Conservation (phyloP, 2,888 invertebrate genomes). For the Bugulina stolonifera region DNA sequence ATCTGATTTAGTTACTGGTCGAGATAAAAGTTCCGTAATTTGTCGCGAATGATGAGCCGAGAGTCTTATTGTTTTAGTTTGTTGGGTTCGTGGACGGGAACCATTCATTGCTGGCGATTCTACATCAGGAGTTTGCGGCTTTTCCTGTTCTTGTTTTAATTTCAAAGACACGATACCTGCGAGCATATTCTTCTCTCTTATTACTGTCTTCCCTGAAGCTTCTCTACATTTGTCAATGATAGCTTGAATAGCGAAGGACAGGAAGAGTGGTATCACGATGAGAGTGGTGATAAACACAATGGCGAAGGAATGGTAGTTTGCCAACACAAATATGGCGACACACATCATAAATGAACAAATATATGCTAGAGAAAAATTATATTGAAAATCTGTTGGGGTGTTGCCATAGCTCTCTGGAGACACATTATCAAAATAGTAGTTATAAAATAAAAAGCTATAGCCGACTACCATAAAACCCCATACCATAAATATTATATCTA, state of each 20-base stretch:
- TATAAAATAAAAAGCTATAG: background rate
- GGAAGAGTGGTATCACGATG: conserved; percentile 3
- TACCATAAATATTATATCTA: conserved; percentile 2
- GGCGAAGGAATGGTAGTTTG: conserved; percentile 11
- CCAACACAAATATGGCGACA: background rate
- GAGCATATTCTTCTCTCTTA: background rate
- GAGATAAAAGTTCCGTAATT: background rate
- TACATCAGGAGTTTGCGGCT: background rate
- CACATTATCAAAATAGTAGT: background rate
- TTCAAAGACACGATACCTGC: conserved; percentile 18
- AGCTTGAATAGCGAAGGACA: conserved; percentile 9
- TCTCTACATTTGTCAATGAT: conserved; percentile 5
- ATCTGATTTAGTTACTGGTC: background rate
- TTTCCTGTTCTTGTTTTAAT: background rate
- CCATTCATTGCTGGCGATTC: background rate
- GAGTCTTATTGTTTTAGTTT: too few relatives aligned
- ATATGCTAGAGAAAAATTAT: background rate
- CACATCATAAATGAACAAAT: conserved; percentile 21
- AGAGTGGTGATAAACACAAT: background rate
- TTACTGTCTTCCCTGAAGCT: background rate
- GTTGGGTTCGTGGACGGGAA: background rate
- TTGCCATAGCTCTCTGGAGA: background rate
- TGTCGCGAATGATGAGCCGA: too few relatives aligned
- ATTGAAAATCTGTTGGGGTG: background rate
- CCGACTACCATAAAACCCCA: background rate